Conservation (phyloP, 2,797 vertebrate species). For the Acanthiza pusilla region DNA sequence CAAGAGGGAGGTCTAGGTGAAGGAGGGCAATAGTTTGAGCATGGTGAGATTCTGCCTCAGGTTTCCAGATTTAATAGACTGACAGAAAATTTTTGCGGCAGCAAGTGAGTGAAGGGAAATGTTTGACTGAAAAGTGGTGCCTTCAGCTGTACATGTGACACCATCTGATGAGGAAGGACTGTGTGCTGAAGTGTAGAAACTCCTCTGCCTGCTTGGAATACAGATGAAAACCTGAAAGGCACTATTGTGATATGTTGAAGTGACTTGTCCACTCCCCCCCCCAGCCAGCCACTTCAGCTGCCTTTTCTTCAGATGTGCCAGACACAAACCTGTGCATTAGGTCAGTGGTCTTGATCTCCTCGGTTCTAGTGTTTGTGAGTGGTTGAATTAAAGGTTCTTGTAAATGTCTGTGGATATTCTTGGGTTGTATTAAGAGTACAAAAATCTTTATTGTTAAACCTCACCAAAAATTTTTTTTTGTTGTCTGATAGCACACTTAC, state of each 20-base stretch:
- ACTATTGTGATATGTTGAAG: neutral
- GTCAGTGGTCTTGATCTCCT: neutral
- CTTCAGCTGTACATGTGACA: neutral
- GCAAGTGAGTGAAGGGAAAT: neutral
- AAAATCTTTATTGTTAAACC: neutral
- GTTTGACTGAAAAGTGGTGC: neutral
- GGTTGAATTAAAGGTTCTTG: neutral
- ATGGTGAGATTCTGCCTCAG: neutral
- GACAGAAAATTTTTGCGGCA: neutral
- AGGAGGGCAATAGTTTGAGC: neutral
- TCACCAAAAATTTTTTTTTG: neutral
- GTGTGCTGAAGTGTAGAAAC: neutral
- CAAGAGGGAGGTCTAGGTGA: neutral
- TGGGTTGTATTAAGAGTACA: neutral
- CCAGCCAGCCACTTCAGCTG: neutral
- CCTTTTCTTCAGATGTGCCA: neutral
- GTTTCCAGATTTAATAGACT: neutral
- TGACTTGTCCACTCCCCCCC: neutral
- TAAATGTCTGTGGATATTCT: neutral
- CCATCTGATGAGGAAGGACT: neutral
- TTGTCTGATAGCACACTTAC: conserved; percentile 84
- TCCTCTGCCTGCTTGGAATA: neutral
- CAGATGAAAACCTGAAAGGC: neutral
- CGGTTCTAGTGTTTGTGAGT: neutral
- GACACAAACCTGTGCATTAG: neutral